phyloP scores from a whole-genome alignment of 2,113 vertebrate species.

The Corythornis vintsioides region DNA sequence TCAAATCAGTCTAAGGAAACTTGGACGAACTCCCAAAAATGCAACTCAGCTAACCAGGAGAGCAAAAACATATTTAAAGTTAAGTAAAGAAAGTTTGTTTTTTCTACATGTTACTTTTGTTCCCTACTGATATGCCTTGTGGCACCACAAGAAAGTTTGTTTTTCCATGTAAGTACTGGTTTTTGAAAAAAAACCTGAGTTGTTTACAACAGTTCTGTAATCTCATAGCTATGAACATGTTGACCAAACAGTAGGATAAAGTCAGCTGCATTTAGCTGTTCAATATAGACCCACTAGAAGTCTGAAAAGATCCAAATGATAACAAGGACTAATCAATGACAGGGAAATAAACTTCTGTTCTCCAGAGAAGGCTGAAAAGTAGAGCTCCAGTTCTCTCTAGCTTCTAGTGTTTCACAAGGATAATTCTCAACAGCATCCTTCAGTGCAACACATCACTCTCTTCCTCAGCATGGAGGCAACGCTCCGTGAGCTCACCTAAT shows the following conservation, averaged over 20 bases:
- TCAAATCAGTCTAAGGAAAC: background rate
- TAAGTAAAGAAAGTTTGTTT: background rate
- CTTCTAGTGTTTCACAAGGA: background rate
- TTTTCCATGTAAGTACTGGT: background rate
- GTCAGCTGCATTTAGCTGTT: background rate
- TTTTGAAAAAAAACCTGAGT: background rate
- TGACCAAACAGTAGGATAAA: background rate
- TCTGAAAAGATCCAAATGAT: background rate
- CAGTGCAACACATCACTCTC: background rate
- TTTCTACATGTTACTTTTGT: background rate
- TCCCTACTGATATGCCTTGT: background rate
- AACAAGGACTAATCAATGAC: rapidly evolving
- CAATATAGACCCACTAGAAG: background rate
- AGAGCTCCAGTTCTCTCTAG: background rate
- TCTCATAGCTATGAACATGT: background rate
- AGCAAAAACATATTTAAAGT: background rate
- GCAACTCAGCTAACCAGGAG: background rate
- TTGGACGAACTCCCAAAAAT: background rate
- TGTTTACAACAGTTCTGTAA: background rate
- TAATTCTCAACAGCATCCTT: background rate
- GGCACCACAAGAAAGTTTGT: background rate
- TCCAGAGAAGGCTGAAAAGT: background rate
- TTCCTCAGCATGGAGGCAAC: background rate
- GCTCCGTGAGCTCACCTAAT: background rate
- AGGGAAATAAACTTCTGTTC: background rate